These are phyloP conservation scores for Varanus komodoensis DNA, from an alignment of 2,113 vertebrate species.

Conservation along the genomic window DNA sequence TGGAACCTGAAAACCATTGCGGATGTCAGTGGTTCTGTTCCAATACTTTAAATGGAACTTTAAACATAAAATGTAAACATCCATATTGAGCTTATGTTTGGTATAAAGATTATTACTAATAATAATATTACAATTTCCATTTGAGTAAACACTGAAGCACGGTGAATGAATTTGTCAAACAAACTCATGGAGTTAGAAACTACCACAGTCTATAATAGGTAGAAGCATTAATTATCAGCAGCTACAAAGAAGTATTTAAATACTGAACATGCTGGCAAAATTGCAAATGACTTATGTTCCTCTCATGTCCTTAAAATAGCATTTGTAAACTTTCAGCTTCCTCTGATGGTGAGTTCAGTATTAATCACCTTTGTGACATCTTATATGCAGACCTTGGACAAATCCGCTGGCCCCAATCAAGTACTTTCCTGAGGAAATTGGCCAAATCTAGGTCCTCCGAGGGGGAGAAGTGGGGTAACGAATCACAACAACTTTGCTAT, in stretches of 20 bases:
- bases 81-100: conserved; percentile 11
- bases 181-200: conserved; percentile 74
- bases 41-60: conserved; percentile 15
- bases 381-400: conserved; percentile 74
- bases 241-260: conserved; percentile 80
- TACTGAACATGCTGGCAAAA: conserved; percentile 71
- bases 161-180: conserved; percentile 73
- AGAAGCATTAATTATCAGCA: conserved; percentile 72
- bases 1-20: conserved; percentile 38
- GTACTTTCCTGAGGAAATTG: conserved; percentile 87
- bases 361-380: conserved; percentile 84
- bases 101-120: conserved; percentile 51
- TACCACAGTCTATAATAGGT: conserved; percentile 64
- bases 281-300: conserved; percentile 74
- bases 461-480: conserved; percentile 73
- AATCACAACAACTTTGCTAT: conserved; percentile 78
- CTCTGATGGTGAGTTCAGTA: conserved; percentile 74
- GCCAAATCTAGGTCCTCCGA: conserved; percentile 74
- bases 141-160: conserved; percentile 74
- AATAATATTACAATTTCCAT: conserved; percentile 64
- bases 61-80: conserved; percentile 33
- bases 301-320: conserved; percentile 78
- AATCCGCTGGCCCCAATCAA: conserved; percentile 80
- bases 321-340: conserved; percentile 79
- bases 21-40: conserved; percentile 23